phyloP scores from a whole-genome alignment of 2,113 vertebrate species.

The Neogobius melanostomus region DNA sequence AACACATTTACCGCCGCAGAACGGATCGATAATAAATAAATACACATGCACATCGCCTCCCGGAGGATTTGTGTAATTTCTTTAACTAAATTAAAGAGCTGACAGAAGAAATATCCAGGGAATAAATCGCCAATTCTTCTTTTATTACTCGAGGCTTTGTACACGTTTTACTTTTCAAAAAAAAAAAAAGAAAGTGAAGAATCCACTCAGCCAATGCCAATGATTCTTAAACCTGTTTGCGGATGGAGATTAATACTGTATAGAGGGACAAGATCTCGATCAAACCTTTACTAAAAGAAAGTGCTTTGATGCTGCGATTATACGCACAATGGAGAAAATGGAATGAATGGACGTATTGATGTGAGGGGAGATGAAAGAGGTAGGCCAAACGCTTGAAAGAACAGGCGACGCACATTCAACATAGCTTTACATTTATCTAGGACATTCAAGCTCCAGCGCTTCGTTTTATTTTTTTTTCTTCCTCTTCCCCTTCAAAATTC shows the following conservation, averaged over 20 bases:
- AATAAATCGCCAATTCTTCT: conserved; percentile 88
- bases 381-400: conserved; percentile 54
- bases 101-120: conserved; percentile 81
- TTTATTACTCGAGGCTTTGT: conserved; percentile 80
- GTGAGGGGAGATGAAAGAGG: conserved; percentile 60
- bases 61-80: conserved; percentile 84
- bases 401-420: conserved; percentile 43
- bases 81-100: conserved; percentile 94
- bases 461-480: not conserved
- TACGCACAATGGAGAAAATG: conserved; percentile 51
- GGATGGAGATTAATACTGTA: conserved; percentile 81
- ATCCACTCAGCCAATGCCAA: conserved; percentile 91
- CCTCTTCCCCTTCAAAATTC: conserved; percentile 7
- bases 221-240: conserved; percentile 84
- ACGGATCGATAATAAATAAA: conserved; percentile 97
- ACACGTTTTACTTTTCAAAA: conserved; percentile 64
- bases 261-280: conserved; percentile 37
- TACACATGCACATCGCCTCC: conserved; percentile 83
- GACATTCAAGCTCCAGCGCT: conserved; percentile 21
- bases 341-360: conserved; percentile 62
- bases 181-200: conserved; percentile 23
- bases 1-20: conserved; percentile 79
- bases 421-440: conserved; percentile 48
- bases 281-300: conserved; percentile 51
- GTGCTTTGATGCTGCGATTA: conserved; percentile 58